Percentiles rank a stretch among this genome's conserved stretches.
phyloP scores from a whole-genome alignment of 2,113 vertebrate species.

The Ellobius talpinus region DNA sequence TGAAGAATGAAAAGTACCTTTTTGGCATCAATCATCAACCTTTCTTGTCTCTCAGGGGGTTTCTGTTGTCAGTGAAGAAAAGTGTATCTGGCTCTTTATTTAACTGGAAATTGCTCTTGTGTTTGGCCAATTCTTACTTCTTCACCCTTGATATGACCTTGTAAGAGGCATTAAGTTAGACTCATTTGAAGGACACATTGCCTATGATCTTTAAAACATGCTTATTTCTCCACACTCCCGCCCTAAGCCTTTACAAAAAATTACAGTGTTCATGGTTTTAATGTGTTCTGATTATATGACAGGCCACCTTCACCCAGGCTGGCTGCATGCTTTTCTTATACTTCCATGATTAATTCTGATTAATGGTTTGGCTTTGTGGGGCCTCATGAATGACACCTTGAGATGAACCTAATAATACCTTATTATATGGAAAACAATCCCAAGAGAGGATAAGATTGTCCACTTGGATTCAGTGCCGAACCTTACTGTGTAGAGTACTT shows the following conservation, averaged over 20 bases:
- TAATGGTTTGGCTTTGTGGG: conserved; percentile 79
- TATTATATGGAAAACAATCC: conserved; percentile 70
- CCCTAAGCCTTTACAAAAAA: conserved; percentile 77
- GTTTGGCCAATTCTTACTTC: conserved; percentile 95
- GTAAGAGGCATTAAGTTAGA: conserved; percentile 88
- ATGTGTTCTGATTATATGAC: conserved; percentile 85
- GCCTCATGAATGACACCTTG: conserved; percentile 77
- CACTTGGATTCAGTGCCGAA: conserved; percentile 48
- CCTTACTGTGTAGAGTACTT: conserved; percentile 17
- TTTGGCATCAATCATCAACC: conserved; percentile 87
- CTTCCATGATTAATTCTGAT: conserved; percentile 83
- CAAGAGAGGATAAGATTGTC: conserved; percentile 46
- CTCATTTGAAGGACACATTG: conserved; percentile 87
- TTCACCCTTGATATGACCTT: conserved; percentile 94
- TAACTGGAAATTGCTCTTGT: conserved; percentile 89
- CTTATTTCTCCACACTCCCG: conserved; percentile 79
- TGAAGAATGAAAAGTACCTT: conserved; percentile 87
- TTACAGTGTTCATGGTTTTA: conserved; percentile 75
- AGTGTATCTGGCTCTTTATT: conserved; percentile 87
- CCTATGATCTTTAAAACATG: conserved; percentile 87
- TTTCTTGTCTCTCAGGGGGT: conserved; percentile 87
- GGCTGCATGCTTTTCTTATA: conserved; percentile 77
- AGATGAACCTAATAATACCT: conserved; percentile 80
- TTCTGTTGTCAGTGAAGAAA: conserved; percentile 88
- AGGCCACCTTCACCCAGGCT: conserved; percentile 69